Conservation (phyloP, 2,888 invertebrate genomes). For the Chorisops tibialis region DNA sequence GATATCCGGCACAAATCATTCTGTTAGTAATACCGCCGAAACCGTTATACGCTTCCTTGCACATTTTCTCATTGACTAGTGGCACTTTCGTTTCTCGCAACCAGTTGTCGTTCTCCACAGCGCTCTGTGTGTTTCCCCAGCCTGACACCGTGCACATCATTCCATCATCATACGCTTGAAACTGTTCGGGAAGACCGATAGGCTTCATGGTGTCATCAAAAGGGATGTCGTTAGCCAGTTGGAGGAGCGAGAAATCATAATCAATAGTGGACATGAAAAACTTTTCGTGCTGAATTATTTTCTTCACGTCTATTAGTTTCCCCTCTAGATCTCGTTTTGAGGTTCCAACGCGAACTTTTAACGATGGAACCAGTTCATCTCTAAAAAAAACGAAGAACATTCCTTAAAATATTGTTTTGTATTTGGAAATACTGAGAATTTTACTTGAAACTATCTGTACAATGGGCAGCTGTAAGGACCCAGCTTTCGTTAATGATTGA, state of each 20-base stretch:
- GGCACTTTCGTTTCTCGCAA: constrained; percentile 1
- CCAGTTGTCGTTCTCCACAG: background rate
- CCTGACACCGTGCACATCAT: background rate
- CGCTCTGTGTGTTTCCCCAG: constrained; percentile 10
- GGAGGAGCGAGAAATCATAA: constrained; percentile 14
- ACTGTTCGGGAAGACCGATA: constrained; percentile 7
- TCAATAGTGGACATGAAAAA: background rate
- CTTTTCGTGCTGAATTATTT: constrained; percentile 4
- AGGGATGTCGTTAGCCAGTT: background rate
- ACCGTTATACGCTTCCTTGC: background rate
- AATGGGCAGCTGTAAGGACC: constrained; percentile 17
- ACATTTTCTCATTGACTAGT: background rate
- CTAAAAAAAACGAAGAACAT: constrained; percentile 37
- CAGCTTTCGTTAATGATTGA: constrained; percentile 10
- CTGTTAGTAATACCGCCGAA: constrained; percentile 50
- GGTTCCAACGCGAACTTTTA: constrained; percentile 13
- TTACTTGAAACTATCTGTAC: constrained; percentile 36
- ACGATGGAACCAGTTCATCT: constrained; percentile 38
- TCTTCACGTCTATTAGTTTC: background rate
- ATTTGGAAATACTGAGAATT: background rate
- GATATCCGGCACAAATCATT: constrained; percentile 62
- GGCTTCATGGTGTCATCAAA: constrained; percentile 5
- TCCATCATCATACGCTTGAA: constrained; percentile 1
- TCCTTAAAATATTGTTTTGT: background rate
- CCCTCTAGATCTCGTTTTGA: background rate